Conservation (phyloP, 2,113 vertebrate species). For the Salvelinus alpinus region DNA sequence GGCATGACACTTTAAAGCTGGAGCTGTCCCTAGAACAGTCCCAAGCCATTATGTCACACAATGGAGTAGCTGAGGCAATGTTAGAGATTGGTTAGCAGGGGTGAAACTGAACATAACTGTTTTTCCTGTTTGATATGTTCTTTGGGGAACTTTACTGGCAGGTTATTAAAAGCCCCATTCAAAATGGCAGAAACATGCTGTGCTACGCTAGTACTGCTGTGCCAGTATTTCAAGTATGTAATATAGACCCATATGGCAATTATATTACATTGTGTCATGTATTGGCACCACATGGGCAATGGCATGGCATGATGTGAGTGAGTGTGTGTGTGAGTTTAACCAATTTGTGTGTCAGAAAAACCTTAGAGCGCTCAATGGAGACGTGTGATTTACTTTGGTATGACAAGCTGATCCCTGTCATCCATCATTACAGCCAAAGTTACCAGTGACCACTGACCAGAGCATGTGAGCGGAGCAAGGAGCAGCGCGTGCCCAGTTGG, state of each 20-base stretch:
- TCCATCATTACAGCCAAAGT: conserved; percentile 39
- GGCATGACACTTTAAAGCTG: conserved; percentile 51
- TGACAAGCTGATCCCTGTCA: conserved; percentile 20
- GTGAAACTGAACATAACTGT: conserved; percentile 41
- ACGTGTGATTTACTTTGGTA: conserved; percentile 33
- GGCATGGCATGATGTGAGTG: not conserved
- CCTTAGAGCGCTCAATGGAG: conserved; percentile 18
- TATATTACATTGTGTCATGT: not conserved
- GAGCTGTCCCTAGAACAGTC: conserved; percentile 51
- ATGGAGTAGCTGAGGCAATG: conserved; percentile 47
- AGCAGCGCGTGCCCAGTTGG: no score
- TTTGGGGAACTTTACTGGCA: not conserved
- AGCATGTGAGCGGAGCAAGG: no score
- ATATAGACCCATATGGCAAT: not conserved
- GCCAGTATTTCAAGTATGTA: not conserved
- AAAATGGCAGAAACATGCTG: not conserved
- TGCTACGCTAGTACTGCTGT: not conserved
- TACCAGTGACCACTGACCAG: conserved; percentile 14
- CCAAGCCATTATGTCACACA: conserved; percentile 57
- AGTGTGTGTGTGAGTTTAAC: not conserved
- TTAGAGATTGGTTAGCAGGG: conserved; percentile 44
- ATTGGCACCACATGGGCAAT: not conserved
- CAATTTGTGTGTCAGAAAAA: not conserved
- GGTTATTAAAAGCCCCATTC: not conserved
- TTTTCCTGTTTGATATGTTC: not conserved